These are phyloP conservation scores for Solea solea DNA, from an alignment of 2,113 vertebrate species.

Conservation along the genomic window DNA sequence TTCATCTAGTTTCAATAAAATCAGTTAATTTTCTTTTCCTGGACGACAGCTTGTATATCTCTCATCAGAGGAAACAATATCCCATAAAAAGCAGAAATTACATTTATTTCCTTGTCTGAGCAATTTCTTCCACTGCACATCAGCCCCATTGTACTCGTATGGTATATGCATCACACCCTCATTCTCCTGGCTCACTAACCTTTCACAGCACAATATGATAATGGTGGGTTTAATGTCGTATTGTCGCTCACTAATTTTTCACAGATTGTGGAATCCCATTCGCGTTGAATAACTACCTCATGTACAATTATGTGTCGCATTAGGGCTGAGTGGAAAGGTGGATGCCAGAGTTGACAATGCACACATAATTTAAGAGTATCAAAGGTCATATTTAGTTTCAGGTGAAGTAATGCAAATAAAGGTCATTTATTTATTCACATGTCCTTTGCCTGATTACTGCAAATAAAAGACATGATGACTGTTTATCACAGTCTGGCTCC, in stretches of 20 bases:
- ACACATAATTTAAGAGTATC: slow-evolving; percentile 42
- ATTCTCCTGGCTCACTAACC: slow-evolving; percentile 59
- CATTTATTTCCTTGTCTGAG: slow-evolving; percentile 29
- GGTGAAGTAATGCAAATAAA: slow-evolving; percentile 11
- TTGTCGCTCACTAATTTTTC: slow-evolving; percentile 21
- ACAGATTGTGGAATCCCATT: slow-evolving; percentile 31
- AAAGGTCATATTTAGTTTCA: slow-evolving; percentile 71
- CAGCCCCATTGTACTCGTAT: slow-evolving; percentile 22
- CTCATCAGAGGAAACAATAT: too few relatives aligned
- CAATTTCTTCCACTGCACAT: slow-evolving; percentile 17
- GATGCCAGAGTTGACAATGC: slow-evolving; percentile 26
- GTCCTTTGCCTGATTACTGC: background rate
- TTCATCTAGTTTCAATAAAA: too few relatives aligned
- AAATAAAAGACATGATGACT: background rate
- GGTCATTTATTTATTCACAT: background rate
- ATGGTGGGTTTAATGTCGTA: slow-evolving; percentile 60
- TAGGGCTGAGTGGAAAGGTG: slow-evolving; percentile 35
- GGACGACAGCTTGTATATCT: too few relatives aligned
- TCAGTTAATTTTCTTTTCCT: too few relatives aligned
- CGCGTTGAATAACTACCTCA: slow-evolving; percentile 56
- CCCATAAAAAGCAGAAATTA: slow-evolving; percentile 14
- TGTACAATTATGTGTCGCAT: slow-evolving; percentile 52
- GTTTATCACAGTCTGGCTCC: background rate
- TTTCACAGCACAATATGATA: slow-evolving; percentile 57
- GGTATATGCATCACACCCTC: slow-evolving; percentile 8